Percentiles rank a stretch among this genome's conserved stretches.
Evolutionary conservation across 35 echinoderm and acorn worm species (phyloP).

Genomic region (Lytechinus pictus): DNA sequence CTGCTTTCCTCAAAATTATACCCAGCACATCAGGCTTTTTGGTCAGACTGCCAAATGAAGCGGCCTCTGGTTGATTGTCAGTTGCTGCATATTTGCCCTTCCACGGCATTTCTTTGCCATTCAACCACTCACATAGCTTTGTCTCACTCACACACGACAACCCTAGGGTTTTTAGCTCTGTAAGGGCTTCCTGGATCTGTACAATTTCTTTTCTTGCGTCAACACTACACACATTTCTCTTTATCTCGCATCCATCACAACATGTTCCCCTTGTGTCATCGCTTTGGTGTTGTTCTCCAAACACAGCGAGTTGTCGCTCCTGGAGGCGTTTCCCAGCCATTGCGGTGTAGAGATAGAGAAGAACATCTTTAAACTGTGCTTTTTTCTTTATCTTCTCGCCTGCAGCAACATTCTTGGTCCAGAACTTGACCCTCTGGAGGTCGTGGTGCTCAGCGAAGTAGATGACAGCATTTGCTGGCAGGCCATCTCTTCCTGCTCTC

Average conservation of each 20-base stretch:
- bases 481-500: constrained; percentile 3
- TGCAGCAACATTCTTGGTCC: not conserved
- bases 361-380: not conserved
- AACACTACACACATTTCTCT: not conserved
- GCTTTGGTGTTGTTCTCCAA: not conserved
- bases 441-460: not conserved
- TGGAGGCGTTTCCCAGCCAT: not conserved
- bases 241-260: not conserved
- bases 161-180: not conserved
- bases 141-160: not conserved
- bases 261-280: not conserved
- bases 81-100: not conserved
- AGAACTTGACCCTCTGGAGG: not conserved
- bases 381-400: not conserved
- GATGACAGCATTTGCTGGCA: not conserved
- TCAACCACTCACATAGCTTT: not conserved
- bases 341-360: not conserved
- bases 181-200: not conserved
- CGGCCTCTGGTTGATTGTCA: not conserved
- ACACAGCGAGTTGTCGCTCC: not conserved
- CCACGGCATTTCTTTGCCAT: not conserved
- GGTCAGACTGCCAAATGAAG: not conserved
- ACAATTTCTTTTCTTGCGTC: not conserved
- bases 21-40: not conserved
- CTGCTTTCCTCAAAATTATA: not conserved